A percentile compares a stretch with the other conserved stretches of the same genome.
These are phyloP conservation scores for Callithrix jacchus DNA, from an alignment of 2,113 vertebrate genomes.

Conservation along the genomic window DNA sequence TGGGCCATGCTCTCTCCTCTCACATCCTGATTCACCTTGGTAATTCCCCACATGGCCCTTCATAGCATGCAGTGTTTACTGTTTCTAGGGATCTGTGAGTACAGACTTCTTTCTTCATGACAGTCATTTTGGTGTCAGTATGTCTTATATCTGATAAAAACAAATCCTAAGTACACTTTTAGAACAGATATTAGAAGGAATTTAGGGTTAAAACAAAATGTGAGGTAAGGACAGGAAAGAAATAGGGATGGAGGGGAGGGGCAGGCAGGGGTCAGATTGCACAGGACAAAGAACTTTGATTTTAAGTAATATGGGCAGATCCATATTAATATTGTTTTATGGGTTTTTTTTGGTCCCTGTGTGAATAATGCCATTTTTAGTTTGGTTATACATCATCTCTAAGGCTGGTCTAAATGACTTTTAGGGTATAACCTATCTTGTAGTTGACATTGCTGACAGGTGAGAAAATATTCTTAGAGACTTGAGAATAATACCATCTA, in stretches of 20 bases:
- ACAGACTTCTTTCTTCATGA: not conserved
- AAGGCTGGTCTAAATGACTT: not conserved
- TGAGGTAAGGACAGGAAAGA: not conserved
- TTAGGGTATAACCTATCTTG: not conserved
- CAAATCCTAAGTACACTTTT: not conserved
- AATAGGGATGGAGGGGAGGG: not conserved
- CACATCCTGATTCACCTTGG: not conserved
- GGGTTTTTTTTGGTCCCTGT: not conserved
- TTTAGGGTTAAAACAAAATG: not conserved
- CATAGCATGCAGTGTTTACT: not conserved
- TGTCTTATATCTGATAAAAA: not conserved
- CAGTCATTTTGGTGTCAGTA: not conserved
- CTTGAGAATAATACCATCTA: not conserved
- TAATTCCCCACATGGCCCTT: no score
- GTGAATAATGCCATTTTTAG: not conserved
- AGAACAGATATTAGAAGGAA: not conserved
- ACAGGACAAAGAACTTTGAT: not conserved
- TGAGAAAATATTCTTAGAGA: not conserved
- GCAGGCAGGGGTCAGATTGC: not conserved
- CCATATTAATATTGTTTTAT: not conserved
- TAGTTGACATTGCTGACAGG: not conserved
- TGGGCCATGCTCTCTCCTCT: not conserved
- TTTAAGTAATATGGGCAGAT: not conserved
- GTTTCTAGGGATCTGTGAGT: not conserved
- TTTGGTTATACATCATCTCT: not conserved